Evolutionary conservation across 2,113 vertebrate species (phyloP).

Genomic region (Saccopteryx leptura): DNA sequence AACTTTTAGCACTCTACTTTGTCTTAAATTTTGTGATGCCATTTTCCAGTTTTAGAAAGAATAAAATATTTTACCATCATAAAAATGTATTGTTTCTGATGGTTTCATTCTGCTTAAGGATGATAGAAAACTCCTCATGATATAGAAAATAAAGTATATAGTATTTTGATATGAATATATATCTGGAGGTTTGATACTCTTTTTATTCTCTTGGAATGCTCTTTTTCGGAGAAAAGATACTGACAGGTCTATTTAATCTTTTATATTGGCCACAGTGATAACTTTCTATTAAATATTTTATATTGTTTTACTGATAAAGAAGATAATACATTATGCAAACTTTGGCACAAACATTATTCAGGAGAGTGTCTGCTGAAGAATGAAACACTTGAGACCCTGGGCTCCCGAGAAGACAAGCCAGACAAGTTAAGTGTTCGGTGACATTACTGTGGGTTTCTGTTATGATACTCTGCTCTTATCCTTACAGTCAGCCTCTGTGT

Average conservation of each 20-base stretch:
- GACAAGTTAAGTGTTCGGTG: conserved; percentile 23
- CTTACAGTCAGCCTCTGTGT: background rate
- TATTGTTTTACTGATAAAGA: conserved; percentile 87
- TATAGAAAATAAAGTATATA: background rate
- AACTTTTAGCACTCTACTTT: background rate
- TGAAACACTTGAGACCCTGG: conserved; percentile 74
- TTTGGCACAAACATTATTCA: conserved; percentile 74
- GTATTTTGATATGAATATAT: background rate
- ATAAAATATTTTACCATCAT: background rate
- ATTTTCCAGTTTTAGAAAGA: background rate
- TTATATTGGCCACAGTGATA: conserved; percentile 87
- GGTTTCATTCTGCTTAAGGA: conserved; percentile 13
- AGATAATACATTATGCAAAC: conserved; percentile 84
- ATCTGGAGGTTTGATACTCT: background rate
- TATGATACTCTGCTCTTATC: conserved; percentile 14
- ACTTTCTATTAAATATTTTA: conserved; percentile 91
- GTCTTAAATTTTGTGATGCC: background rate
- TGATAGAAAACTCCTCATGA: background rate
- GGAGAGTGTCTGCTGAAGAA: conserved; percentile 82
- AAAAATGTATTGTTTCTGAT: conserved; percentile 43
- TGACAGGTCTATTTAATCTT: conserved; percentile 87
- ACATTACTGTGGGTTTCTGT: background rate
- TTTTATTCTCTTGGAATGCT: conserved; percentile 71
- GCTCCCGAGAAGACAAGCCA: conserved; percentile 68
- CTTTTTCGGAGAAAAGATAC: conserved; percentile 76